A percentile compares a stretch with the other conserved stretches of the same genome.
These are phyloP conservation scores for Maccullochella peelii DNA, from an alignment of 2,113 vertebrate species.

Conservation along the genomic window DNA sequence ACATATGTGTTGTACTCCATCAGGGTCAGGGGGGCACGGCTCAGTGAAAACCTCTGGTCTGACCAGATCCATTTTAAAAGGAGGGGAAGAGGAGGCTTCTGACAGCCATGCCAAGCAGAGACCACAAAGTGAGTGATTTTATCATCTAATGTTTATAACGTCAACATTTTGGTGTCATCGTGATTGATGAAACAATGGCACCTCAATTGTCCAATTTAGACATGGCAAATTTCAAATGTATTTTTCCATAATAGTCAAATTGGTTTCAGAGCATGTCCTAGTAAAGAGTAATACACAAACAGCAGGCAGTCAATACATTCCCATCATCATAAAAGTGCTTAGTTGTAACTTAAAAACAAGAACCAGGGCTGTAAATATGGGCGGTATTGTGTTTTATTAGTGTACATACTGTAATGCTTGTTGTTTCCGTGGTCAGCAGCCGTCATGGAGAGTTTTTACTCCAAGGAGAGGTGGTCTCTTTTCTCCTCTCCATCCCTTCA, in stretches of 20 bases:
- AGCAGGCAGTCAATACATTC: not conserved
- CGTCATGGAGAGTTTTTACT: slow-evolving; percentile 33
- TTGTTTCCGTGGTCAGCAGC: slow-evolving; percentile 36
- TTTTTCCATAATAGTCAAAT: not conserved
- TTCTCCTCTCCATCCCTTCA: slow-evolving; percentile 50
- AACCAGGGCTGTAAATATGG: not conserved
- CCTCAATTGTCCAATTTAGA: not conserved
- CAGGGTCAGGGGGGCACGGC: not conserved
- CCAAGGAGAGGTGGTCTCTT: slow-evolving; percentile 51
- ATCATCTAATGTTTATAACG: not conserved
- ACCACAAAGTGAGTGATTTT: slow-evolving; percentile 41
- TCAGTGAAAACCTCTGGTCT: slow-evolving; percentile 3
- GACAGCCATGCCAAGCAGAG: slow-evolving; percentile 33
- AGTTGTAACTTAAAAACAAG: not conserved
- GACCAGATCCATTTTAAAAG: slow-evolving; percentile 30
- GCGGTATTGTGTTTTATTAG: not conserved
- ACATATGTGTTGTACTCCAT: not conserved
- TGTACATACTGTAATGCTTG: not conserved
- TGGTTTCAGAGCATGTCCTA: not conserved
- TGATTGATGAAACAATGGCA: not conserved
- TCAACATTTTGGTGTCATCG: not conserved
- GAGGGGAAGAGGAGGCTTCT: not conserved
- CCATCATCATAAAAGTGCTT: not conserved
- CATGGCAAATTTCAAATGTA: not conserved
- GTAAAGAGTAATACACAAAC: not conserved